These are phyloP conservation scores for Leptinotarsa texana DNA, from an alignment of 1,140 invertebrate species.

Conservation along the genomic window DNA sequence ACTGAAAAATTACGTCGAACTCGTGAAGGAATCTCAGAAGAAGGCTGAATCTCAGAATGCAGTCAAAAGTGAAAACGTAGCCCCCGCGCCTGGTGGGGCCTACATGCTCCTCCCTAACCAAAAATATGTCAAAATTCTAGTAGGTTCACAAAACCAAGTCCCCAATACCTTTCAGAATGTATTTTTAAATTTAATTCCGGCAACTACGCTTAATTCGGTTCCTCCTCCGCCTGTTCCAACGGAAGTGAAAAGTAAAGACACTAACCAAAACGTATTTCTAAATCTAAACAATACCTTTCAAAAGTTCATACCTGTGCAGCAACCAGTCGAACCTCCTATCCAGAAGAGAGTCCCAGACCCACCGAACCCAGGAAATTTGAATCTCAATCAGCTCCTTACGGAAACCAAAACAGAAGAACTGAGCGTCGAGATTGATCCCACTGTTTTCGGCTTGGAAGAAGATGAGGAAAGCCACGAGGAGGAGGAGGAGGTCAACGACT, in stretches of 20 bases:
- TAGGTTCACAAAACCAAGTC: constrained; percentile 43
- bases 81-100: constrained; percentile 32
- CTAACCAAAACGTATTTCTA: constrained; percentile 50
- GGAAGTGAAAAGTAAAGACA: constrained; percentile 39
- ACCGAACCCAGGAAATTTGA: constrained; percentile 31
- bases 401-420: constrained; percentile 50
- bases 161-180: constrained; percentile 48
- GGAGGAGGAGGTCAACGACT: constrained; percentile 42
- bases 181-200: constrained; percentile 50
- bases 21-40: constrained; percentile 46
- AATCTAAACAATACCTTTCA: constrained; percentile 49
- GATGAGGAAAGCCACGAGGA: constrained; percentile 35
- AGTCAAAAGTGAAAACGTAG: constrained; percentile 15
- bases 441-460: constrained; percentile 42
- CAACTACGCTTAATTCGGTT: constrained; percentile 32
- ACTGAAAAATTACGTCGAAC: constrained; percentile 46
- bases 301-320: constrained; percentile 43
- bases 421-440: constrained; percentile 51
- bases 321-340: constrained; percentile 17
- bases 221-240: constrained; percentile 15
- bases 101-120: constrained; percentile 47
- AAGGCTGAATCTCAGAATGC: constrained; percentile 45
- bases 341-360: constrained; percentile 12
- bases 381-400: constrained; percentile 42
- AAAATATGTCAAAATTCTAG: constrained; percentile 48